These are phyloP conservation scores for Andrena fulva DNA, from an alignment of 2,888 invertebrate genomes.

Conservation along the genomic window DNA sequence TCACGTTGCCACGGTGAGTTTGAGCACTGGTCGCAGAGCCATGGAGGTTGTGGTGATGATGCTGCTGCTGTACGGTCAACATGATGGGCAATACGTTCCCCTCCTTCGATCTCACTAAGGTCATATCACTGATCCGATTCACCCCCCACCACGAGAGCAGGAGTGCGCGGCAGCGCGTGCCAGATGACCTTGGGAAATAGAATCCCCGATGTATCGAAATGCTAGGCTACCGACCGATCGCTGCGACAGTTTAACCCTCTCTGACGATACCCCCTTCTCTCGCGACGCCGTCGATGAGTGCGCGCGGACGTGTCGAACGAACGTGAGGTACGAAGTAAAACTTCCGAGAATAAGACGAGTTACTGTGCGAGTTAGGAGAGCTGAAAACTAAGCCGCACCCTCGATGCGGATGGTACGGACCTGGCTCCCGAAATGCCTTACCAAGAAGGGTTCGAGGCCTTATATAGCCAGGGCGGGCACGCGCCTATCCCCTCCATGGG, in stretches of 20 bases:
- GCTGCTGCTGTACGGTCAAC: conserved; percentile 82
- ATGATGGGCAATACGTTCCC: conserved; percentile 79
- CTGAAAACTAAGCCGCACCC: conserved; percentile 73
- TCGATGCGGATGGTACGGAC: conserved; percentile 79
- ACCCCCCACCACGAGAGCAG: conserved; percentile 61
- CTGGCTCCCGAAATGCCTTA: conserved; percentile 84
- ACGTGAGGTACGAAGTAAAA: not conserved
- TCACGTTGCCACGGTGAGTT: conserved; percentile 81
- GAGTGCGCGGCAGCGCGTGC: conserved; percentile 71
- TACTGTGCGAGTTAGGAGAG: conserved; percentile 22
- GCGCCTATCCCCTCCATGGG: conserved; percentile 88
- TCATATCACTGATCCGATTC: conserved; percentile 80
- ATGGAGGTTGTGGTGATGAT: conserved; percentile 77
- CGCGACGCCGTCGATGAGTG: conserved; percentile 13
- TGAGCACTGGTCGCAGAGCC: conserved; percentile 56
- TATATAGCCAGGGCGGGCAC: conserved; percentile 86
- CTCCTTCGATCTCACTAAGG: conserved; percentile 80
- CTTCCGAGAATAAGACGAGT: conserved; percentile 6
- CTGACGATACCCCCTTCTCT: conserved; percentile 6
- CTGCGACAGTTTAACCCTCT: conserved; percentile 38
- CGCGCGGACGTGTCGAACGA: conserved; percentile 10
- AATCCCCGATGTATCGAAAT: conserved; percentile 47
- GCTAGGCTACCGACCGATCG: conserved; percentile 6
- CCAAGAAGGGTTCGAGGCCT: conserved; percentile 83
- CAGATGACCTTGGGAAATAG: conserved; percentile 67